A percentile compares a stretch with the other conserved stretches of the same genome.
Evolutionary conservation across 2,888 invertebrate genomes (phyloP).

Genomic region (Lampropteryx suffumata): DNA sequence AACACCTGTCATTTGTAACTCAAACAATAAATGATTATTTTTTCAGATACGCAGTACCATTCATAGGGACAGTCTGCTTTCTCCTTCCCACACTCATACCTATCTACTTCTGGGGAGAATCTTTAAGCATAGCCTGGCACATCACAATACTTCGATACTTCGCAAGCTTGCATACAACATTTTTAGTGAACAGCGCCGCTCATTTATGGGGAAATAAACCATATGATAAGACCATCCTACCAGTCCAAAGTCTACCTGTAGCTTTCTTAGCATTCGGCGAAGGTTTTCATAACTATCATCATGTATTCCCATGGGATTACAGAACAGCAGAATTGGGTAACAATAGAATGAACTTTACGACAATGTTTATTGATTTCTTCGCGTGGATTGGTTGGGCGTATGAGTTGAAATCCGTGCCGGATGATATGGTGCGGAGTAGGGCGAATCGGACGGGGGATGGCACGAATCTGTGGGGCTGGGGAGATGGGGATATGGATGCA

Average conservation of each 20-base stretch:
- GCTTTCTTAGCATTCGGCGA: slow-evolving; percentile 42
- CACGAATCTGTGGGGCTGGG: slow-evolving; percentile 24
- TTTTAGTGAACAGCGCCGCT: slow-evolving; percentile 86
- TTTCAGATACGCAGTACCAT: slow-evolving; percentile 33
- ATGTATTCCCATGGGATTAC: slow-evolving; percentile 54
- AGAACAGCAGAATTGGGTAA: slow-evolving; percentile 48
- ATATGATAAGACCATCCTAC: slow-evolving; percentile 55
- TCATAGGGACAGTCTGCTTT: slow-evolving; percentile 45
- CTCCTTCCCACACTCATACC: slow-evolving; percentile 79
- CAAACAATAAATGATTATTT: no score
- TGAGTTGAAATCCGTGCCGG: slow-evolving; percentile 35
- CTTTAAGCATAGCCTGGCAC: slow-evolving; percentile 55
- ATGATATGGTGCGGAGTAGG: slow-evolving; percentile 20
- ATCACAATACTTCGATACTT: slow-evolving; percentile 75
- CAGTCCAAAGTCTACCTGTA: slow-evolving; percentile 33
- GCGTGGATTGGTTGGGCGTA: slow-evolving; percentile 43
- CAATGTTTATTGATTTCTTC: slow-evolving; percentile 40
- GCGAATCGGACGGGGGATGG: slow-evolving; percentile 32
- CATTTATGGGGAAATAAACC: slow-evolving; percentile 76
- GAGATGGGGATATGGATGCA: slow-evolving; percentile 19
- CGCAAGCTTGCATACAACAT: slow-evolving; percentile 78
- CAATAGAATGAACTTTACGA: slow-evolving; percentile 39
- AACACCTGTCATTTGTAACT: no score
- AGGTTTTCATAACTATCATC: slow-evolving; percentile 56
- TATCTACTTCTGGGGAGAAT: slow-evolving; percentile 82